These are phyloP conservation scores for Tiaroga cobitis DNA, from an alignment of 2,797 vertebrate species.

Conservation along the genomic window DNA sequence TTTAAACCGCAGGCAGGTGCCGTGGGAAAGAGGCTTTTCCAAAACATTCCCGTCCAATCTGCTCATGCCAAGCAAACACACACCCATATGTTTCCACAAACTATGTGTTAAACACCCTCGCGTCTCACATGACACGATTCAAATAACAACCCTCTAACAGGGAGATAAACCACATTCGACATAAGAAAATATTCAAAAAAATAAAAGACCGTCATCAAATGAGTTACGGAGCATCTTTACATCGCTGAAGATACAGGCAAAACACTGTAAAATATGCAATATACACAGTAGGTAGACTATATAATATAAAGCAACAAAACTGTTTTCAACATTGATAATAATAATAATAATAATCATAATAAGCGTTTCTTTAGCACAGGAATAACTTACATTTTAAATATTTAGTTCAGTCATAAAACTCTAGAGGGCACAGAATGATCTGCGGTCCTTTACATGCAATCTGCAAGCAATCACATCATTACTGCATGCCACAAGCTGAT, in stretches of 20 bases:
- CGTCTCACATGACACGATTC: background rate
- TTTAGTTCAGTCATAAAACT: too few species aligned
- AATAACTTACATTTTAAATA: background rate
- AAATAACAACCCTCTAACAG: background rate
- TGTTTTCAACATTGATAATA: too few species aligned
- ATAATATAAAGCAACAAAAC: too few species aligned
- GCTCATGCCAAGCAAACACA: background rate
- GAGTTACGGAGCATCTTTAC: background rate
- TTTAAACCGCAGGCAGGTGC: constrained; percentile 16
- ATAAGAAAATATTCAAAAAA: background rate
- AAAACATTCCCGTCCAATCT: constrained; percentile 17
- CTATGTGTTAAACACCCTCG: background rate
- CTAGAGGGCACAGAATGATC: too few species aligned
- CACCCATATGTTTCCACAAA: background rate
- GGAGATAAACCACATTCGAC: too few species aligned
- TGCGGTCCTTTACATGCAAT: too few species aligned
- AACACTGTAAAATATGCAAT: background rate
- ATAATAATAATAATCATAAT: background rate
- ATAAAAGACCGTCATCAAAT: background rate
- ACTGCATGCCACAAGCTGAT: background rate
- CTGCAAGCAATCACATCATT: too few species aligned
- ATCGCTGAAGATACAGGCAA: too few species aligned
- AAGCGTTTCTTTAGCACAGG: background rate
- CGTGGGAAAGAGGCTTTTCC: constrained; percentile 17
- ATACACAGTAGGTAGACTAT: background rate